Evolutionary conservation across 2,113 vertebrate species (phyloP).

Genomic region (Perca schrenkii): DNA sequence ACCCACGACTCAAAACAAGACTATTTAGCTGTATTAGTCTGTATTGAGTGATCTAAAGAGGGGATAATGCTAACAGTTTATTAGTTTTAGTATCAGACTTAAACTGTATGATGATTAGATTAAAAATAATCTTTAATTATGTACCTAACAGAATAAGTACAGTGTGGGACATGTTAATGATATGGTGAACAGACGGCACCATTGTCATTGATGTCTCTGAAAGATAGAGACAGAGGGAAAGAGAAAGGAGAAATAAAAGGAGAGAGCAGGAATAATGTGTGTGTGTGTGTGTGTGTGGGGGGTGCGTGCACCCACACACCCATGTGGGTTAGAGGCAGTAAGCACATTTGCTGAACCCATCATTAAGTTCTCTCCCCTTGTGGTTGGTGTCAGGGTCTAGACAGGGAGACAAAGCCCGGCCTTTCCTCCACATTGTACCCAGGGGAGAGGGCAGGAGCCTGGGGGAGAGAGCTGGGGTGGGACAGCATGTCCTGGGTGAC

Average conservation of each 20-base stretch:
- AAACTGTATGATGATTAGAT: constrained; percentile 63
- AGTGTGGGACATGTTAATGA: constrained; percentile 73
- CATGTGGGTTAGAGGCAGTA: constrained; percentile 51
- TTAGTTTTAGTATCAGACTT: constrained; percentile 47
- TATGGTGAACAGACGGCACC: constrained; percentile 69
- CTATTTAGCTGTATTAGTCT: constrained; percentile 13
- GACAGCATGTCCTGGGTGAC: constrained; percentile 59
- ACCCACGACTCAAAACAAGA: neutral
- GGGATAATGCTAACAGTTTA: constrained; percentile 54
- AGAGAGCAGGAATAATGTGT: constrained; percentile 9
- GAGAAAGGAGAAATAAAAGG: constrained; percentile 24
- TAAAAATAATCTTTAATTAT: constrained; percentile 74
- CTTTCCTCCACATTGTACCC: constrained; percentile 69
- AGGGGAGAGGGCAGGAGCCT: constrained; percentile 73
- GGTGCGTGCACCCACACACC: constrained; percentile 22
- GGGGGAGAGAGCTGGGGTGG: constrained; percentile 55
- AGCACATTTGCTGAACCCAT: constrained; percentile 73
- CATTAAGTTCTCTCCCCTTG: constrained; percentile 77
- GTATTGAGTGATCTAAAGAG: constrained; percentile 32
- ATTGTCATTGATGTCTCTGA: constrained; percentile 62
- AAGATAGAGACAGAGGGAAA: constrained; percentile 26
- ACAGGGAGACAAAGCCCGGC: constrained; percentile 75
- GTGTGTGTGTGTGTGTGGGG: constrained; percentile 19
- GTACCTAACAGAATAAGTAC: constrained; percentile 55
- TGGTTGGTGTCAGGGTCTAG: constrained; percentile 74